A percentile compares a stretch with the other conserved stretches of the same genome.
Evolutionary conservation across 2,113 vertebrate genomes (phyloP).

Genomic region (Guaruba guarouba): DNA sequence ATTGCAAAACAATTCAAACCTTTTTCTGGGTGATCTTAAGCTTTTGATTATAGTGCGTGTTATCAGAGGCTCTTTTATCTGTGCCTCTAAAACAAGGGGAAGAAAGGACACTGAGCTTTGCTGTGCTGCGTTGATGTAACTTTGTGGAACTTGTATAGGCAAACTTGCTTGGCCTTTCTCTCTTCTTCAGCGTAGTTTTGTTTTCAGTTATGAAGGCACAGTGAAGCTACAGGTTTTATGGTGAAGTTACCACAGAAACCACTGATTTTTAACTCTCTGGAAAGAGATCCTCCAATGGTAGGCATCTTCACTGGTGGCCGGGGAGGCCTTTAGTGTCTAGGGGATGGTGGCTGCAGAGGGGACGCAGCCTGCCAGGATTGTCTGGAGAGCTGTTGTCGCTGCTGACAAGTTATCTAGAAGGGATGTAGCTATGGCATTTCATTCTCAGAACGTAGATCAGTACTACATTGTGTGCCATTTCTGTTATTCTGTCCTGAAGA

Average conservation of each 20-base stretch:
- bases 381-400: neutral
- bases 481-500: neutral
- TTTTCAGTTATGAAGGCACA: slow-evolving; percentile 27
- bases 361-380: neutral
- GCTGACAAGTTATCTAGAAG: neutral
- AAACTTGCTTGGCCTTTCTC: slow-evolving; percentile 12
- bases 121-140: neutral
- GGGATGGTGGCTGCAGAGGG: neutral
- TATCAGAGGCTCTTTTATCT: neutral
- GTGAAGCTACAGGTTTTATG: neutral
- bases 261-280: neutral
- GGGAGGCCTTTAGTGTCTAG: neutral
- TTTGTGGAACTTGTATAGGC: slow-evolving; percentile 6
- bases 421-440: neutral
- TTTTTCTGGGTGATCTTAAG: neutral
- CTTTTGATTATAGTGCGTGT: neutral
- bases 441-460: neutral
- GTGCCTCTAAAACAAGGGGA: neutral
- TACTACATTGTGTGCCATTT: fast-evolving
- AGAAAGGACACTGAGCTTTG: neutral
- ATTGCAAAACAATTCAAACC: neutral
- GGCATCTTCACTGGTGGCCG: neutral
- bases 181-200: neutral
- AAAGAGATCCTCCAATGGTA: neutral
- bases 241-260: slow-evolving; percentile 25